Conservation (phyloP, 2,113 vertebrate genomes). For the Paradisaea rubra region DNA sequence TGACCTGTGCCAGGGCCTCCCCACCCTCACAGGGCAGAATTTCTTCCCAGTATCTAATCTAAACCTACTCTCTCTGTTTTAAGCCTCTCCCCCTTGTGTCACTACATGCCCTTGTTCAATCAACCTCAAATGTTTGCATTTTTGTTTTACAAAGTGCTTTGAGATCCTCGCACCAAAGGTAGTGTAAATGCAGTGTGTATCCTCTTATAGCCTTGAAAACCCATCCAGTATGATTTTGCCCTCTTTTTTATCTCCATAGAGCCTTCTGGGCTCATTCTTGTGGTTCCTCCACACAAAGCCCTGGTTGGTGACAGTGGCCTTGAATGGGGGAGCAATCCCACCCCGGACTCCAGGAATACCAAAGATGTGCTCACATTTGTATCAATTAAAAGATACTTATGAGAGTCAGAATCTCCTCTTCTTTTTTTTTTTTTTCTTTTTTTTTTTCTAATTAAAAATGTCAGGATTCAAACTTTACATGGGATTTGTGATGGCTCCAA, state of each 20-base stretch:
- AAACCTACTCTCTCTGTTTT: neutral
- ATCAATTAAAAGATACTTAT: neutral
- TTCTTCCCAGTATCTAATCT: no score
- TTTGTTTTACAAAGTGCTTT: neutral
- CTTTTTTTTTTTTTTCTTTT: neutral
- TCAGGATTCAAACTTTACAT: slow-evolving; percentile 42
- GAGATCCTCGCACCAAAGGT: neutral
- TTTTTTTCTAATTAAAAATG: slow-evolving; percentile 27
- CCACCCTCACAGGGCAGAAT: neutral
- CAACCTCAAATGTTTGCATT: fast-evolving
- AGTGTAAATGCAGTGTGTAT: neutral
- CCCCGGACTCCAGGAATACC: neutral
- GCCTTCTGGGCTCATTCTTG: neutral
- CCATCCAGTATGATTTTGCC: neutral
- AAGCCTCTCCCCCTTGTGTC: neutral
- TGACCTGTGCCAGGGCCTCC: fast-evolving
- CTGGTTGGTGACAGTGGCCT: neutral
- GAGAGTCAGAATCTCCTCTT: neutral
- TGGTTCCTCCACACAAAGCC: neutral
- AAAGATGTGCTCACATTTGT: neutral
- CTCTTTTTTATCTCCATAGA: neutral
- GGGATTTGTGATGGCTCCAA: slow-evolving; percentile 34
- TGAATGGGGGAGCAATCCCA: neutral
- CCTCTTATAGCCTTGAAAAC: neutral
- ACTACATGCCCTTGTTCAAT: neutral